Evolutionary conservation across 2,113 vertebrate genomes (phyloP).

Genomic region (Scytalopus superciliaris): DNA sequence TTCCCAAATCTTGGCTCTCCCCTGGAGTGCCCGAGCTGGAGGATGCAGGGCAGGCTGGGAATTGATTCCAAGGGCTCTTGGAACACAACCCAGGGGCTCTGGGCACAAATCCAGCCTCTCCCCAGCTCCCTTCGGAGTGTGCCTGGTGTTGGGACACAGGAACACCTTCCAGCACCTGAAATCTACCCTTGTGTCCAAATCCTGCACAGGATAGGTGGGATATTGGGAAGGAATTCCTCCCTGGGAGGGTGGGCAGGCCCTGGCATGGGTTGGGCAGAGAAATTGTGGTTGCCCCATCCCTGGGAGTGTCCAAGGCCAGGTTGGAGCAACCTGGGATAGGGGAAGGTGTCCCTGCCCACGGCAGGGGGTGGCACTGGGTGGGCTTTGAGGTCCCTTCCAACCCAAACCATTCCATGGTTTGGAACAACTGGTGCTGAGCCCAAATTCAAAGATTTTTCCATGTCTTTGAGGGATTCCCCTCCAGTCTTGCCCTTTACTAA

Average conservation of each 20-base stretch:
- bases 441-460: background rate
- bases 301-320: background rate
- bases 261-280: background rate
- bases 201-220: background rate
- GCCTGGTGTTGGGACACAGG: background rate
- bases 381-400: rapidly evolving
- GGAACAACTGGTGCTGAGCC: background rate
- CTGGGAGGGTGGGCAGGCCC: background rate
- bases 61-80: background rate
- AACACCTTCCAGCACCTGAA: background rate
- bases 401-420: background rate
- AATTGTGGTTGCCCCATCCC: background rate
- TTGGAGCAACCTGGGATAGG: background rate
- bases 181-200: background rate
- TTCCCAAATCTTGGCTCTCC: background rate
- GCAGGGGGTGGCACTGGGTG: rapidly evolving
- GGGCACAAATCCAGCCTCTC: background rate
- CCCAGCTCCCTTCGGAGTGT: background rate
- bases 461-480: background rate
- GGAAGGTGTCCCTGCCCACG: background rate
- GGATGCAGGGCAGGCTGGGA: background rate
- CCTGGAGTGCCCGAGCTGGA: background rate
- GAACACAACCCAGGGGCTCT: background rate
- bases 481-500: background rate
- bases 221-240: rapidly evolving